A percentile compares a stretch with the other conserved stretches of the same genome.
These are phyloP conservation scores for Cavia porcellus DNA, from an alignment of 2,113 vertebrate species.

Conservation along the genomic window DNA sequence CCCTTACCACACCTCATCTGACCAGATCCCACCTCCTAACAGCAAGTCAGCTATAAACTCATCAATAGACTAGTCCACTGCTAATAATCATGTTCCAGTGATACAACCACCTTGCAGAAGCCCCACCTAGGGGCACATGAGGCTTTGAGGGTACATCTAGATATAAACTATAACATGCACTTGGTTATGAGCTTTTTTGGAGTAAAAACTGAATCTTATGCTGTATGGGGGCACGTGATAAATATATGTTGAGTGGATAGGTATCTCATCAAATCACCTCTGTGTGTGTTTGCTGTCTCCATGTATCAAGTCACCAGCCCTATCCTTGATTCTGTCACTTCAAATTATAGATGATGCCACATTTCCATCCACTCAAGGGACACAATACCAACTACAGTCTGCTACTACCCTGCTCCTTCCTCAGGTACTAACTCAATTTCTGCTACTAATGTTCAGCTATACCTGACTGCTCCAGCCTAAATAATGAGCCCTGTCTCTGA, in stretches of 20 bases:
- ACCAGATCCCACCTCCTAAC: background rate
- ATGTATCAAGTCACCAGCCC: background rate
- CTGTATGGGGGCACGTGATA: background rate
- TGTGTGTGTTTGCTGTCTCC: background rate
- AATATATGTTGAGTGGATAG: background rate
- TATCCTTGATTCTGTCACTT: background rate
- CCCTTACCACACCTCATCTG: background rate
- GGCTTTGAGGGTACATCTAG: background rate
- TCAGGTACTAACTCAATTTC: background rate
- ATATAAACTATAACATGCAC: background rate
- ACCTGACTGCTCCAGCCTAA: background rate
- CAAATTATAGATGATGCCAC: background rate
- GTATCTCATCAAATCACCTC: background rate
- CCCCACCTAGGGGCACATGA: background rate
- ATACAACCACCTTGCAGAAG: background rate
- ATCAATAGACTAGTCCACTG: background rate
- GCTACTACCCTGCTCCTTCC: background rate
- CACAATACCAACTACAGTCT: background rate
- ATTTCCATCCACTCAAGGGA: background rate
- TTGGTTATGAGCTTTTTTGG: background rate
- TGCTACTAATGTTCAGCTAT: background rate
- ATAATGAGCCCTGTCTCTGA: background rate
- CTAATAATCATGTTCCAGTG: background rate
- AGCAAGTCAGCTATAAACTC: background rate
- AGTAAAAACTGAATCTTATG: background rate